These are phyloP conservation scores for Isotomurus palustris DNA, from an alignment of 2,888 invertebrate species.

Conservation along the genomic window DNA sequence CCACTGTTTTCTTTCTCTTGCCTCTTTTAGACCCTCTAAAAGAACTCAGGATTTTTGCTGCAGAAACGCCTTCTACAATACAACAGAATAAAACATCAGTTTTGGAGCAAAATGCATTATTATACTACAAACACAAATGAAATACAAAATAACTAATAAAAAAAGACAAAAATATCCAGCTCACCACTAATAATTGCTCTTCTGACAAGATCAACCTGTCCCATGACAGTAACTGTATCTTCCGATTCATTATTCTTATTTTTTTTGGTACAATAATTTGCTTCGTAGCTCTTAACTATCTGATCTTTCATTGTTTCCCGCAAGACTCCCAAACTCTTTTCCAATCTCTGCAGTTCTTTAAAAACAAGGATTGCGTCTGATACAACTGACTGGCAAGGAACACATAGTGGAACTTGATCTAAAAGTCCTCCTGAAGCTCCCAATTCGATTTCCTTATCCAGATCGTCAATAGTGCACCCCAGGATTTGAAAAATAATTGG, in stretches of 20 bases:
- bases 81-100: not conserved
- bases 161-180: not conserved
- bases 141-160: not conserved
- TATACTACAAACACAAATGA: not conserved
- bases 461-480: not conserved
- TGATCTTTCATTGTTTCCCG: constrained; percentile 2
- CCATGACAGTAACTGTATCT: not conserved
- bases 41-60: not conserved
- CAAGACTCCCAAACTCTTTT: not conserved
- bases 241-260: not conserved
- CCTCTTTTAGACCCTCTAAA: not conserved
- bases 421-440: too few species aligned
- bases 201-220: not conserved
- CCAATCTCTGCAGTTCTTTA: not conserved
- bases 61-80: not conserved
- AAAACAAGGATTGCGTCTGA: not conserved
- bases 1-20: not conserved
- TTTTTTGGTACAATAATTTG: not conserved
- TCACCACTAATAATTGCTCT: not conserved
- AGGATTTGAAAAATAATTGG: not conserved
- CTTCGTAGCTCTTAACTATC: not conserved
- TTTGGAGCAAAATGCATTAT: not conserved
- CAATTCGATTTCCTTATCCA: not conserved
- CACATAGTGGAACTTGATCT: not conserved
- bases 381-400: constrained; percentile 1